A percentile compares a stretch with the other conserved stretches of the same genome.
These are phyloP conservation scores for Steinernema hermaphroditum DNA, from an alignment of 2,888 invertebrate species.

Conservation along the genomic window DNA sequence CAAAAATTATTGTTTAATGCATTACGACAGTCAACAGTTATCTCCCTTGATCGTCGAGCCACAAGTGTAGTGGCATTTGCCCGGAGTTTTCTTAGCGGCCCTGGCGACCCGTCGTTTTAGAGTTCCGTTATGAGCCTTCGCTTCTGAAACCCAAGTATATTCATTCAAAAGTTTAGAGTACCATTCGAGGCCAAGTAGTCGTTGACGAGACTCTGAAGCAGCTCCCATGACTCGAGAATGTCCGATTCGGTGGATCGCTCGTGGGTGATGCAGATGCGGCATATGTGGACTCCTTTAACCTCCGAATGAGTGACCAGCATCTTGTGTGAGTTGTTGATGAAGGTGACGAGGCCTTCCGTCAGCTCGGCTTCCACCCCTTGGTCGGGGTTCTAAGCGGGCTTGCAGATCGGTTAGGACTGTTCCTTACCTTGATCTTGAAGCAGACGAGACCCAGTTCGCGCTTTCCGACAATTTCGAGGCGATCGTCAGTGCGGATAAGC, in stretches of 20 bases:
- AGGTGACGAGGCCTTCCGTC: conserved; percentile 40
- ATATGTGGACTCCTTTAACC: conserved; percentile 26
- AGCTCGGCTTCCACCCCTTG: conserved; percentile 32
- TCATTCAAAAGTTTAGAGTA: too few species aligned
- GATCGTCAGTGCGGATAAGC: neutral
- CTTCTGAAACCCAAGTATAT: too few species aligned
- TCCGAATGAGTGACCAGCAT: conserved; percentile 42
- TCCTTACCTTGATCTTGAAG: conserved; percentile 18
- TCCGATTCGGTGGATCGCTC: conserved; percentile 33
- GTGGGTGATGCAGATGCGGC: conserved; percentile 33
- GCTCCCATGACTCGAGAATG: conserved; percentile 34
- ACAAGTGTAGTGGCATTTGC: too few species aligned
- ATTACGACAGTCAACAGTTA: too few species aligned
- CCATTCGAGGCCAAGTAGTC: conserved; percentile 30
- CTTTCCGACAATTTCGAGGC: conserved; percentile 9
- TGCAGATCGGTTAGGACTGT: too few species aligned
- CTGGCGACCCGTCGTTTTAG: too few species aligned
- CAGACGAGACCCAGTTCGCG: conserved; percentile 16
- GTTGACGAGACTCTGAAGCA: conserved; percentile 32
- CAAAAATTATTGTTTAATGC: too few species aligned
- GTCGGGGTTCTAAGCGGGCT: neutral
- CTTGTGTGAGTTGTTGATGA: conserved; percentile 41
- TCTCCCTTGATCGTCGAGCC: too few species aligned
- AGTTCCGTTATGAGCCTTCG: too few species aligned
- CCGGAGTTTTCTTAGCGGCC: too few species aligned